Percentiles rank a stretch among this genome's conserved stretches.
Evolutionary conservation across 2,888 invertebrate species (phyloP).

Genomic region (Loripinus fragilis): DNA sequence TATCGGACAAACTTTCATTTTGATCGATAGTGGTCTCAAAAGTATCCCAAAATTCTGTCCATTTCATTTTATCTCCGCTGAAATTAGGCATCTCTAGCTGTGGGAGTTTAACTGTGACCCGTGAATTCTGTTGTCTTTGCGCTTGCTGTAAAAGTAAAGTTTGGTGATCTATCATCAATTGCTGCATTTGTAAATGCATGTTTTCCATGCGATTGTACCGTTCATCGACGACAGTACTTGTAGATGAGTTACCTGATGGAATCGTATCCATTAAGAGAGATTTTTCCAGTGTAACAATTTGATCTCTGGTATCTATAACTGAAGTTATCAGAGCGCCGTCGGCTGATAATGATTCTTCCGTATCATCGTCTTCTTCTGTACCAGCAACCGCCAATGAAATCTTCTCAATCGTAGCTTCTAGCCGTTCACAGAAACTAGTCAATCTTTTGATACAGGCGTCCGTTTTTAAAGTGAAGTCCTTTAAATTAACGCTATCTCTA

Average conservation of each 20-base stretch:
- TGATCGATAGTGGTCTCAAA: conserved; percentile 7
- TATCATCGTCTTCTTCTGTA: background rate
- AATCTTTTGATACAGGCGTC: background rate
- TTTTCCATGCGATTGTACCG: background rate
- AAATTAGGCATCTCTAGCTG: conserved; percentile 3
- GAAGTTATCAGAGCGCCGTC: no score
- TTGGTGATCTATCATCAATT: no score
- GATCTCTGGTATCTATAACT: no score
- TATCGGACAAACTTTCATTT: background rate
- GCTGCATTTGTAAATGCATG: conserved; percentile 3
- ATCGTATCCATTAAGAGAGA: background rate
- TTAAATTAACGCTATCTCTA: background rate
- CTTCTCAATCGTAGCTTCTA: background rate
- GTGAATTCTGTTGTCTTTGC: no score
- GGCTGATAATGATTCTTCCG: background rate
- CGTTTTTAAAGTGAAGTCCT: background rate
- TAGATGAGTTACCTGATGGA: no score
- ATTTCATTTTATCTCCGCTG: conserved; percentile 9
- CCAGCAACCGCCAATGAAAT: background rate
- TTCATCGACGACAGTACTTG: no score
- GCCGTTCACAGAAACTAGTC: background rate
- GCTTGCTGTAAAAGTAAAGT: no score
- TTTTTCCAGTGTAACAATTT: background rate
- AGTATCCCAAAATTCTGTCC: conserved; percentile 16
- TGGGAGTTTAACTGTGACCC: no score